A percentile compares a stretch with the other conserved stretches of the same genome.
Evolutionary conservation across 2,888 invertebrate species (phyloP).

Genomic region (Priocnemis perturbator): DNA sequence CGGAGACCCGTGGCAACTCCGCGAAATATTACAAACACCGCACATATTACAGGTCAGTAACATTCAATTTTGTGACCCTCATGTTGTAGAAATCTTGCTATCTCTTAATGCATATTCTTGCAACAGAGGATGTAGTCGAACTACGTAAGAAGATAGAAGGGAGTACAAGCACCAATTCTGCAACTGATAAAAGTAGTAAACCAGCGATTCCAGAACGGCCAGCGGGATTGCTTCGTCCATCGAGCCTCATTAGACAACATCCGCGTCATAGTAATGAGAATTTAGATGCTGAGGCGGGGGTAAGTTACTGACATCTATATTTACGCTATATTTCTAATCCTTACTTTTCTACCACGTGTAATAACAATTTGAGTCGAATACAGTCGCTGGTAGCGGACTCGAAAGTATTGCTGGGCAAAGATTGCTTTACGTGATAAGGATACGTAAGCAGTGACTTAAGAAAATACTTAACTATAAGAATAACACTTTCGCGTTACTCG

Average conservation of each 20-base stretch:
- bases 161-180: slow-evolving; percentile 56
- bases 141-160: slow-evolving; percentile 75
- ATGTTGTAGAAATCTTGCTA: too few species aligned
- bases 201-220: slow-evolving; percentile 90
- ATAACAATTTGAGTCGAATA: slow-evolving; percentile 47
- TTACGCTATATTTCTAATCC: neutral
- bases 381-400: slow-evolving; percentile 49
- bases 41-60: slow-evolving; percentile 52
- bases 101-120: neutral
- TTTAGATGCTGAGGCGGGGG: slow-evolving; percentile 70
- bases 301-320: slow-evolving; percentile 59
- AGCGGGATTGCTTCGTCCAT: slow-evolving; percentile 80
- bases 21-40: slow-evolving; percentile 69
- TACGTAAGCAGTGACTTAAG: slow-evolving; percentile 47
- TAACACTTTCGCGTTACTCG: too few species aligned
- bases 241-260: slow-evolving; percentile 68
- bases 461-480: slow-evolving; percentile 13
- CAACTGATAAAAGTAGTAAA: slow-evolving; percentile 77
- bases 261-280: slow-evolving; percentile 70
- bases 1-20: slow-evolving; percentile 78
- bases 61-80: too few species aligned
- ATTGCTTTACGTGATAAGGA: slow-evolving; percentile 51
- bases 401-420: slow-evolving; percentile 50
- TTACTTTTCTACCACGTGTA: slow-evolving; percentile 14
- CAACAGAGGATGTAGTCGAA: slow-evolving; percentile 75